Conservation (phyloP, 2,888 invertebrate species). For the Ophion ventricosus region DNA sequence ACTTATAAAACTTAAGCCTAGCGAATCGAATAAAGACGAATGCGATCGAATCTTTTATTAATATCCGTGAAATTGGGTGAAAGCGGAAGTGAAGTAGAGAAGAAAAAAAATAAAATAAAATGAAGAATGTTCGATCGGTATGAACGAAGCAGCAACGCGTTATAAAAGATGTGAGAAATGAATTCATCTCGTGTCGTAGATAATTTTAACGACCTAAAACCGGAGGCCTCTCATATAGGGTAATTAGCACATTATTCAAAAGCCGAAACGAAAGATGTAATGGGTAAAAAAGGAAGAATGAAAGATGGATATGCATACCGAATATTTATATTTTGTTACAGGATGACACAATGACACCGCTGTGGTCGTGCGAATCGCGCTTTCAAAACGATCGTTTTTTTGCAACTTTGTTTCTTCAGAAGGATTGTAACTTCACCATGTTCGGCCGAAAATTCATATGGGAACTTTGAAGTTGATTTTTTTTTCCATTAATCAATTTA, state of each 20-base stretch:
- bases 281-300: conserved; percentile 63
- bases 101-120: conserved; percentile 43
- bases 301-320: conserved; percentile 78
- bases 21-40: conserved; percentile 62
- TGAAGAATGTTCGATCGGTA: conserved; percentile 6
- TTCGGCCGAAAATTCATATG: too few relatives aligned
- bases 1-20: conserved; percentile 62
- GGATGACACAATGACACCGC: conserved; percentile 78
- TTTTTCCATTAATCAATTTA: background rate
- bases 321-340: conserved; percentile 84
- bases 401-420: background rate
- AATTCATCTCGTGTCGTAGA: conserved; percentile 67
- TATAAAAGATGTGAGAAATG: conserved; percentile 19
- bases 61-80: conserved; percentile 9
- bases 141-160: conserved; percentile 46
- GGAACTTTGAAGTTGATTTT: background rate
- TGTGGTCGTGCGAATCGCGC: conserved; percentile 74
- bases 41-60: conserved; percentile 13
- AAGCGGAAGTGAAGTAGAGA: background rate
- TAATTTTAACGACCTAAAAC: conserved; percentile 52
- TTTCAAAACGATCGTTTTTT: conserved; percentile 4
- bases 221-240: conserved; percentile 70
- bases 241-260: conserved; percentile 78
- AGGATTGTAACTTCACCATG: too few relatives aligned
- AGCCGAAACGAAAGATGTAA: conserved; percentile 73